Base-by-base conservation (phyloP, 1,140 invertebrate species). In the Euura saliciscinereae region DNA sequence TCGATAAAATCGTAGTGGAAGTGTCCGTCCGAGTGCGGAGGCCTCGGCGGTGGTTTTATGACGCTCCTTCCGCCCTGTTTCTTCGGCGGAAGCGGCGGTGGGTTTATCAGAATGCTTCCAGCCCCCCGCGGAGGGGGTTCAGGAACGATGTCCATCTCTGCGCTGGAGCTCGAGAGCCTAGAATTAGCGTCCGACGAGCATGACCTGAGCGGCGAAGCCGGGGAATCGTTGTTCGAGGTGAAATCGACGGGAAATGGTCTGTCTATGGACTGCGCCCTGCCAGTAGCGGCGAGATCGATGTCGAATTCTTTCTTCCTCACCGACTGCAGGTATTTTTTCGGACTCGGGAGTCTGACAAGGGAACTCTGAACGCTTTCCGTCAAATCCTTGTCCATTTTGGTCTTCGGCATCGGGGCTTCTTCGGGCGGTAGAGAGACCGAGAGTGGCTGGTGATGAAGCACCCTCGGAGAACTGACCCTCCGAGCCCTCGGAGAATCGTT, bases 81-180 rank as follows among this genome's bases (percentile, higher is more conserved):
- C 83, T 96, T 96, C 0, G 95, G 95, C 3, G 95, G 95, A 71
- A 96, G 86, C 2, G 95, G 95, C 7, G 95, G 95, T 1, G 95
- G 95, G 75, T 95, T 90, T 68, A 91, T 88, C 85, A 82, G 87
- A 84, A 81, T 90, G 81, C 78, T 86, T 65, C 79, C 82, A n/a
- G 86, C 89, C 2, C 91, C 92, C 69, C 93, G 84, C 2, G 93
- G 93, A 10, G 93, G 93, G 43, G 91, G 91, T 84, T 94, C 91
- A 0, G 93, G 94, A 28, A 91, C 91, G 77, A 86, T 85, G 77
- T 88, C 89, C 81, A 85, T 84, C 79, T 83, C 86, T 1, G 79
- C 79, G 8, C 82, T 85, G 0, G 84, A 86, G 70, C 74, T 86
- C 6, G 86, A 87, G 44, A 85, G 71, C 65, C 84, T 75, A 4